Evolutionary conservation across 2,888 invertebrate species (phyloP), one percentile per base, ranked within the genome.

Genomic region (Agonum fuliginosum): DNA sequence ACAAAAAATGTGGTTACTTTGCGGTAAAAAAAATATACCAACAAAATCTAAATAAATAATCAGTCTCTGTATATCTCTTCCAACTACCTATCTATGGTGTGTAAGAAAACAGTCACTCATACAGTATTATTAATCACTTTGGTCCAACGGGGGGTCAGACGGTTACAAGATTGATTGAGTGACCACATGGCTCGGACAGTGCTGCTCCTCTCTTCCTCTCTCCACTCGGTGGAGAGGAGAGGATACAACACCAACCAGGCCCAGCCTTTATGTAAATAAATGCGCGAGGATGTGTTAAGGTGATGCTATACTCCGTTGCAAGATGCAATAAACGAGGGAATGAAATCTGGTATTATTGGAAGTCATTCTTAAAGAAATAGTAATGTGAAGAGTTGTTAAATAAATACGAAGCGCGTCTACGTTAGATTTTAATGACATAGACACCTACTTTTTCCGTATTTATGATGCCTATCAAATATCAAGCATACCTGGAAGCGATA

Each of bases 221-320:
- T 8, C 34, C 17, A 30, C 54, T 20, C 37, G 37, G 2, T 37
- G 37, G 12, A n/a, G n/a, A n/a, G n/a, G n/a, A n/a, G n/a, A n/a
- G n/a, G 37, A n/a, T 19, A 48, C 62, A 62, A 62, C 62, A 62
- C 62, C 43, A 43, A n/a, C 43, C 67, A 37, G n/a, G 37, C 37
- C 37, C 27, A 67, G 37, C 37, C 41, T 67, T 67, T 67, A 67
- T 67, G 67, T 67, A 67, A 67, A 67, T 67, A 67, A 67, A 67
- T 67, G 67, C 22, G 10, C 41, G 67, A 41, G 41, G 37, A 41
- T 20, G 37, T 46, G 46, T 27, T 10, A 62, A 30, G 54, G 24
- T 8, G 30, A 62, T 17, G 17, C 17, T 62, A 62, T 17, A 62
- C 58, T 14, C 5, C 30, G 19, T 62, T 62, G 17, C 30, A 6